Evolutionary conservation across 2,113 vertebrate species (phyloP).

Genomic region (Tautogolabrus adspersus): DNA sequence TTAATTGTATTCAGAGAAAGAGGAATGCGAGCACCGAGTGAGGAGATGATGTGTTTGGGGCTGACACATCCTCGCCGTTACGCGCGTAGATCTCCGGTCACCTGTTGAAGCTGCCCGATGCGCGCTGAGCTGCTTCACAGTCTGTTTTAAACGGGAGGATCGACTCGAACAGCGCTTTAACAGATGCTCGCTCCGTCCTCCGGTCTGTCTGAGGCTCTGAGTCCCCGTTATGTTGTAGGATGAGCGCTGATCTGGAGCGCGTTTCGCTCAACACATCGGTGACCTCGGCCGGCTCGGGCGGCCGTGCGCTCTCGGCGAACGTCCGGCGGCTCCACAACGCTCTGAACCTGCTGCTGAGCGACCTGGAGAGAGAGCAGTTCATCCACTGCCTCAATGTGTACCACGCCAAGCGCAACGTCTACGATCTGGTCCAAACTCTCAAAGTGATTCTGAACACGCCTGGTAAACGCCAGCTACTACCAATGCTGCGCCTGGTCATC

Average conservation of each 20-base stretch:
- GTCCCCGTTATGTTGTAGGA: slow-evolving; percentile 73
- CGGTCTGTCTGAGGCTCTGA: slow-evolving; percentile 19
- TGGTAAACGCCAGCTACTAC: slow-evolving; percentile 90
- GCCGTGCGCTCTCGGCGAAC: slow-evolving; percentile 90
- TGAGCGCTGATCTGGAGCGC: slow-evolving; percentile 88
- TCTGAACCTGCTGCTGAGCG: slow-evolving; percentile 90
- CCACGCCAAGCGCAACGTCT: slow-evolving; percentile 94
- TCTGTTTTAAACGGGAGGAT: not conserved
- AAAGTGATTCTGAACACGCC: slow-evolving; percentile 89
- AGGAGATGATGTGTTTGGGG: not conserved
- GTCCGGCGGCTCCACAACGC: slow-evolving; percentile 92
- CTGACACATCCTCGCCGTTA: not conserved
- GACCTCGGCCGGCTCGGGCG: slow-evolving; percentile 81
- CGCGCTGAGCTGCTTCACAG: too few relatives aligned
- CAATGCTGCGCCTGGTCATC: slow-evolving; percentile 93
- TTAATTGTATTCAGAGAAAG: not conserved
- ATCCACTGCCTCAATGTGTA: slow-evolving; percentile 94
- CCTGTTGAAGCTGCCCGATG: slow-evolving; percentile 47
- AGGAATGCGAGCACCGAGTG: not conserved
- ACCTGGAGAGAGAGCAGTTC: slow-evolving; percentile 91
- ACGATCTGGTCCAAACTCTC: slow-evolving; percentile 93
- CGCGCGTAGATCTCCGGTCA: slow-evolving; percentile 33
- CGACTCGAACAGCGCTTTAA: not conserved
- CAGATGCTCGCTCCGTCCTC: slow-evolving; percentile 15
- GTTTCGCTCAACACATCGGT: slow-evolving; percentile 85